phyloP scores from a whole-genome alignment of 2,888 invertebrate genomes.

The Bimastos eiseni region DNA sequence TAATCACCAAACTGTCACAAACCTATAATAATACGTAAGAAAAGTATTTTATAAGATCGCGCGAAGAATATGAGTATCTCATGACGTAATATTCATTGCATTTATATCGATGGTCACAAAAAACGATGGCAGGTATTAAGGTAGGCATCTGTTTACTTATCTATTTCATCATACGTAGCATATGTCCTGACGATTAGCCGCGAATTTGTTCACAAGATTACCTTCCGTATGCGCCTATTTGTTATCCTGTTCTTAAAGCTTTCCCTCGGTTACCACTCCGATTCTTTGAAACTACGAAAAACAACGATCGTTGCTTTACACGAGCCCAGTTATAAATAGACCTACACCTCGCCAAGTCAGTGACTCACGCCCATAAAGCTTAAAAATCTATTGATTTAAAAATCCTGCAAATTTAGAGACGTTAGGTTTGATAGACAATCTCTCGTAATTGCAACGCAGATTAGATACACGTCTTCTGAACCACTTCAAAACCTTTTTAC shows the following conservation, averaged over 20 bases:
- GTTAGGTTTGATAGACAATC: no score
- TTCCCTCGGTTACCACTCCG: background rate
- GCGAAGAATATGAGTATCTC: background rate
- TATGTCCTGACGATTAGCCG: background rate
- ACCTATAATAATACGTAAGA: background rate
- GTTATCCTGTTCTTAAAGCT: background rate
- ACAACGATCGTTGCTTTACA: background rate
- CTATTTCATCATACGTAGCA: background rate
- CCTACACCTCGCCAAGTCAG: background rate
- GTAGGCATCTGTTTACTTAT: background rate
- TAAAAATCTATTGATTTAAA: background rate
- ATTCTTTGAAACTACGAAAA: background rate
- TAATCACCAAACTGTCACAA: background rate
- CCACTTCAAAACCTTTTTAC: no score
- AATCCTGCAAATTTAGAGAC: background rate
- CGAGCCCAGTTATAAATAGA: background rate
- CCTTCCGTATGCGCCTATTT: background rate
- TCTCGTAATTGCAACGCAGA: no score
- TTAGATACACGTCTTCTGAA: no score
- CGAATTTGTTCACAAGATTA: background rate
- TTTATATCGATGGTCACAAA: background rate
- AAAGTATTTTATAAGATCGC: background rate
- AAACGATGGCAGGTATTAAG: background rate
- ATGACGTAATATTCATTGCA: background rate
- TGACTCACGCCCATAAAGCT: background rate